phyloP scores from a whole-genome alignment of 2,113 vertebrate genomes.

The Pycnonotus jocosus region DNA sequence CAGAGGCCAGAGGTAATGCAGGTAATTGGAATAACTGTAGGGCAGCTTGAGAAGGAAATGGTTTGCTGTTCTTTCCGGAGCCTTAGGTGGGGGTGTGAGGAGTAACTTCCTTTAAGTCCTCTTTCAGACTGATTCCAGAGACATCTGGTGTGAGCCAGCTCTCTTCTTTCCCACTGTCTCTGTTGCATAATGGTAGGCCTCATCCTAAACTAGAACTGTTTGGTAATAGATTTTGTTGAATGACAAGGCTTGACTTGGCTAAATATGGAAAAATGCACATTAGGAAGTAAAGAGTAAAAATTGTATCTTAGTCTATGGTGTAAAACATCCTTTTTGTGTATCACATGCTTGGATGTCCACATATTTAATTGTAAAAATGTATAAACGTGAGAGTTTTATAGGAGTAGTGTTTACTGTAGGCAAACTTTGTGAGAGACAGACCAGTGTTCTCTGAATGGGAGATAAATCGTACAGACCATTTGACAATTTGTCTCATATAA shows the following conservation, averaged over 20 bases:
- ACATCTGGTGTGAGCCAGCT: not conserved
- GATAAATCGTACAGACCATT: not conserved
- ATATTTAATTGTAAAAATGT: not conserved
- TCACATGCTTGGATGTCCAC: not conserved
- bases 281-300: not conserved
- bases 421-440: not conserved
- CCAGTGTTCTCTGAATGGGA: not conserved
- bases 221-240: not conserved
- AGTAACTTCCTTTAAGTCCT: not conserved
- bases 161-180: not conserved
- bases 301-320: not conserved
- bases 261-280: not conserved
- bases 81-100: not conserved
- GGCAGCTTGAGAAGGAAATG: not conserved
- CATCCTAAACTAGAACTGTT: not conserved
- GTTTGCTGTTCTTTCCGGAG: not conserved
- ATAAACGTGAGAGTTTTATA: not conserved
- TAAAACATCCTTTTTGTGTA: not conserved
- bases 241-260: not conserved
- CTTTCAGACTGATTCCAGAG: not conserved
- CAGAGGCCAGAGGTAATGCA: not conserved
- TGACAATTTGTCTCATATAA: not conserved
- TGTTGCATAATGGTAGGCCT: not conserved
- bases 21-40: not conserved
- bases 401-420: not conserved